Conservation (phyloP, 1,140 invertebrate genomes). For the Drosophila persimilis region DNA sequence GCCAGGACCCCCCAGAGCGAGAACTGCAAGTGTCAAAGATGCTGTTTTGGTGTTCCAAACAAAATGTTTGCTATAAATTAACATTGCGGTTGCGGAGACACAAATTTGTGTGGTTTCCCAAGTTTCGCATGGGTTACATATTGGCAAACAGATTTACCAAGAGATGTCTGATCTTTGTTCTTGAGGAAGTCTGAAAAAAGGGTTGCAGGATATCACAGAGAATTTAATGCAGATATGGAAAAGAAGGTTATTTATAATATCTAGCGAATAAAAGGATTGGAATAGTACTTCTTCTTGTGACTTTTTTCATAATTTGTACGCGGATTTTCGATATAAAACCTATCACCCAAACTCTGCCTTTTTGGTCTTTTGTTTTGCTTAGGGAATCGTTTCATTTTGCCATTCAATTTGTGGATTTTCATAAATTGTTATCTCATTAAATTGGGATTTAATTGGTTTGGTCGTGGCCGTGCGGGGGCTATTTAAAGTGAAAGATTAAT, state of each 20-base stretch:
- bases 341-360: not conserved
- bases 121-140: too few species aligned
- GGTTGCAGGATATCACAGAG: too few species aligned
- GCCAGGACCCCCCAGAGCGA: not conserved
- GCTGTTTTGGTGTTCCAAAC: constrained; percentile 5
- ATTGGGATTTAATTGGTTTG: constrained; percentile 41
- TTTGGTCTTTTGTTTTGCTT: constrained; percentile 23
- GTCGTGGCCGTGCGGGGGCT: constrained; percentile 24
- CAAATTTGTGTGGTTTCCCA: constrained; percentile 13
- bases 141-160: too few species aligned
- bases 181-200: constrained; percentile 9
- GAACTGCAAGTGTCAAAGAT: constrained; percentile 46
- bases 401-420: constrained; percentile 43
- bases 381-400: constrained; percentile 11
- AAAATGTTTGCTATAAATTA: constrained; percentile 54
- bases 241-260: too few species aligned
- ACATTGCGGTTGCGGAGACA: constrained; percentile 34
- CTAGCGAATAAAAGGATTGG: too few species aligned
- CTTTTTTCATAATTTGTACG: too few species aligned
- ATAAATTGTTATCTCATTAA: constrained; percentile 48
- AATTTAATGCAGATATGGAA: too few species aligned
- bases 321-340: too few species aligned
- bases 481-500: constrained; percentile 56
- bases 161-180: too few species aligned
- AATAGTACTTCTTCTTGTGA: too few species aligned